Evolutionary conservation across 1,140 invertebrate genomes (phyloP).

Genomic region (Plutomurus gul): DNA sequence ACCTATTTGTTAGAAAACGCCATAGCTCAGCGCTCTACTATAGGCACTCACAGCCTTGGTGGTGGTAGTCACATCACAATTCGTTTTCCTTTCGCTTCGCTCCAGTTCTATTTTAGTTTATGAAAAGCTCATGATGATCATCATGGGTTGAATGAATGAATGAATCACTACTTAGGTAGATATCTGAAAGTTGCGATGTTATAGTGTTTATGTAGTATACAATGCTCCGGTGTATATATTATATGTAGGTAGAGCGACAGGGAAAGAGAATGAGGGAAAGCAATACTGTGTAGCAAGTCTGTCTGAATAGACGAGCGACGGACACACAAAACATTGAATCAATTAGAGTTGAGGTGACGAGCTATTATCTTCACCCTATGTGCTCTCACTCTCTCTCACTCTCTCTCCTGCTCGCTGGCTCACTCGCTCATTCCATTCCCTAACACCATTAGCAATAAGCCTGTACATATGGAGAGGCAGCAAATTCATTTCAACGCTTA

Average conservation of each 20-base stretch:
- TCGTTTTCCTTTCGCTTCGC: constrained; percentile 10
- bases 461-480: not conserved
- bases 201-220: too few species aligned
- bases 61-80: too few species aligned
- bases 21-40: not conserved
- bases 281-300: not conserved
- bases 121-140: constrained; percentile 26
- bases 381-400: constrained; percentile 33
- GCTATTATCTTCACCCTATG: constrained; percentile 41
- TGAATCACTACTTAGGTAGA: not conserved
- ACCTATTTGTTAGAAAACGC: too few species aligned
- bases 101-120: constrained; percentile 18
- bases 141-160: not conserved
- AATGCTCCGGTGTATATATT: too few species aligned
- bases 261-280: not conserved
- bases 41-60: too few species aligned
- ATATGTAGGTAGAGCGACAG: not conserved
- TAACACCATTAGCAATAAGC: not conserved
- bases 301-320: not conserved
- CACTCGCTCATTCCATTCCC: not conserved
- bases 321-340: constrained; percentile 41
- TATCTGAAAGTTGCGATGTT: too few species aligned
- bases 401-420: not conserved
- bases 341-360: constrained; percentile 46
- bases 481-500: too few species aligned